These are phyloP conservation scores for Laothoe populi DNA, from an alignment of 2,888 invertebrate genomes.

Conservation along the genomic window DNA sequence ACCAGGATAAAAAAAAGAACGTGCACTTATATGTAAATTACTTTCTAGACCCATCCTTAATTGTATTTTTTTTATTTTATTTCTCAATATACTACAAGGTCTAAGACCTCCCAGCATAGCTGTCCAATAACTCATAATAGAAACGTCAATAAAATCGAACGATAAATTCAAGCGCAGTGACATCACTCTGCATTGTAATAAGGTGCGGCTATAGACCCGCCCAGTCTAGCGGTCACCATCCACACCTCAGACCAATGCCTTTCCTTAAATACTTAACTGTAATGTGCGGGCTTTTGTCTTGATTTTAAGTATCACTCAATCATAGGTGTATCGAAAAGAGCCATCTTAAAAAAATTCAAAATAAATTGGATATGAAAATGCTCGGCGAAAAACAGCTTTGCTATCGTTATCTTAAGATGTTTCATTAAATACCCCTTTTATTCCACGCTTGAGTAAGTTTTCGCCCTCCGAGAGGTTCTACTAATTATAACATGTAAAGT, in stretches of 20 bases:
- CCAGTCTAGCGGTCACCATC: not conserved
- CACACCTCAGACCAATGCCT: not conserved
- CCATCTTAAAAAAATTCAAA: too few species aligned
- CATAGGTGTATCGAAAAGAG: not conserved
- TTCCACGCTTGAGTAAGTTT: not conserved
- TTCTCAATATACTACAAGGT: not conserved
- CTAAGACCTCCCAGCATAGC: not conserved
- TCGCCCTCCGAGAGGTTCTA: not conserved
- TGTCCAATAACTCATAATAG: not conserved
- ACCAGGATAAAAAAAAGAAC: too few species aligned
- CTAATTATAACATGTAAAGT: conserved; percentile 14
- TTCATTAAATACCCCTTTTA: not conserved
- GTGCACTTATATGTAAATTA: too few species aligned
- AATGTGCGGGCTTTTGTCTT: not conserved
- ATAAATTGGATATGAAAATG: too few species aligned
- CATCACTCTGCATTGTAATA: not conserved
- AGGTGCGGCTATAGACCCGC: conserved; percentile 1
- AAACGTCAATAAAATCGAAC: not conserved
- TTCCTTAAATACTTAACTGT: not conserved
- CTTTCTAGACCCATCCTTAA: too few species aligned
- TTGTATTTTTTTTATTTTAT: too few species aligned
- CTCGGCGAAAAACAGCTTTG: too few species aligned
- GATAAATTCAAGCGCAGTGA: not conserved
- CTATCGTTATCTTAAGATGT: too few species aligned
- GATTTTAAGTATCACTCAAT: not conserved